Base-by-base conservation (phyloP, 2,113 vertebrate genomes). In the Percina caprodes region DNA sequence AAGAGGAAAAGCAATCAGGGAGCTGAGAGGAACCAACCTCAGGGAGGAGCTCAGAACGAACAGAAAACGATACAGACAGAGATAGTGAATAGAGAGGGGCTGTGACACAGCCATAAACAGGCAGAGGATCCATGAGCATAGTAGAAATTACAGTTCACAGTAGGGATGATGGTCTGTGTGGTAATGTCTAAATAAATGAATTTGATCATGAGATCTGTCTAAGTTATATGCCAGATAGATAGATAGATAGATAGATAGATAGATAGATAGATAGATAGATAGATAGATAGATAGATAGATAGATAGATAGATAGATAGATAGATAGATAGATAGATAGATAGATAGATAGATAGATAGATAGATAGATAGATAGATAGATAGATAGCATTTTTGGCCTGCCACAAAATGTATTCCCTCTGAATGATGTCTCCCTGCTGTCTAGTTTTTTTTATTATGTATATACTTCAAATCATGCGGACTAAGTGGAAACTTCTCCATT, bases 1-100 rank as follows among this genome's bases (percentile, higher is more conserved):
- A 92, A 94, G 90, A 94, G 94, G 93, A 95, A 94, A 86, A 92
- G 92, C 79, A 95, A 95, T 95, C 92, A 93, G 85, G 85, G 70
- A 82, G 79, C 83, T 77, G 48, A 89, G 86, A 86, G 76, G 80
- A 88, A 81, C 77, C 77, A 45, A 82, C 56, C 72, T 71, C 74
- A 88, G 87, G 90, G 88, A 77, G 78, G 83, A 76, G 79, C 51
- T 82, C 52, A 58, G 74, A 19, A 77, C 63, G 77, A 69, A 75
- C 58, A 81, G 80, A 80, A 3, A 52, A 66, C 33, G 74, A 88
- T 82, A 73, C 69, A 77, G 84, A 84, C 74, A 82, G 72, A 86
- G 86, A 89, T 78, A 67, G 78, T 51, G 60, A 80, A 67, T 6
- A 59, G 77, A 80, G 55, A 77, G 56, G 49, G 75, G 55, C 63